These are phyloP conservation scores for Polylopha cassiicola DNA, from an alignment of 2,888 invertebrate species.

Conservation along the genomic window DNA sequence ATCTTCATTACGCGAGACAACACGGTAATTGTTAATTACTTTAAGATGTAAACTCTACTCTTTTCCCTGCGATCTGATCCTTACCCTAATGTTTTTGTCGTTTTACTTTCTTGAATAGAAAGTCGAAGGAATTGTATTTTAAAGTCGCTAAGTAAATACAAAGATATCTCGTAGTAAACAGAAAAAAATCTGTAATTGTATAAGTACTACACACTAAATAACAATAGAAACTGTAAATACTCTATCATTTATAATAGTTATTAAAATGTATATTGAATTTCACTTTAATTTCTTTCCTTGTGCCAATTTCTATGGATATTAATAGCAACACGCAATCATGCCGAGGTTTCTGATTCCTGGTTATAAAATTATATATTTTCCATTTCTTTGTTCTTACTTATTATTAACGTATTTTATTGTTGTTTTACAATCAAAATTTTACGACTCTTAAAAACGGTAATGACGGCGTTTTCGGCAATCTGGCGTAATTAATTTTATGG, in stretches of 20 bases:
- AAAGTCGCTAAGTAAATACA: neutral
- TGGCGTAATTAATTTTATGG: constrained; percentile 20
- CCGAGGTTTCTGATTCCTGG: constrained; percentile 10
- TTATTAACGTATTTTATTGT: constrained; percentile 15
- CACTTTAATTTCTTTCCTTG: too few relatives aligned
- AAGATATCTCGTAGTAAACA: too few relatives aligned
- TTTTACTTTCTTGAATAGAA: neutral
- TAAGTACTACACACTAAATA: too few relatives aligned
- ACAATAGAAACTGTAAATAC: too few relatives aligned
- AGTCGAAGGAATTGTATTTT: neutral
- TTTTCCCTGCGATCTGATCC: constrained; percentile 28
- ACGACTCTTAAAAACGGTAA: constrained; percentile 19
- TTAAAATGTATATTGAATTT: too few relatives aligned
- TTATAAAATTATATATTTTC: too few relatives aligned
- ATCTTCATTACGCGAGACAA: constrained; percentile 51
- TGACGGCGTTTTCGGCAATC: constrained; percentile 18
- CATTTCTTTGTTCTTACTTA: too few relatives aligned
- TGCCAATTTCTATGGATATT: too few relatives aligned
- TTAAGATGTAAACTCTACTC: constrained; percentile 40
- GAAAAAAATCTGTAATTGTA: too few relatives aligned
- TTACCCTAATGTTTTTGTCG: constrained; percentile 4
- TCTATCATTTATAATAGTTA: too few relatives aligned
- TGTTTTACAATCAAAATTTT: constrained; percentile 15
- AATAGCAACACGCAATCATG: too few relatives aligned
- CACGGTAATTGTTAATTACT: constrained; percentile 49